Evolutionary conservation across 2,797 vertebrate genomes (phyloP).

Genomic region (Phrynocephalus guinanensis): DNA sequence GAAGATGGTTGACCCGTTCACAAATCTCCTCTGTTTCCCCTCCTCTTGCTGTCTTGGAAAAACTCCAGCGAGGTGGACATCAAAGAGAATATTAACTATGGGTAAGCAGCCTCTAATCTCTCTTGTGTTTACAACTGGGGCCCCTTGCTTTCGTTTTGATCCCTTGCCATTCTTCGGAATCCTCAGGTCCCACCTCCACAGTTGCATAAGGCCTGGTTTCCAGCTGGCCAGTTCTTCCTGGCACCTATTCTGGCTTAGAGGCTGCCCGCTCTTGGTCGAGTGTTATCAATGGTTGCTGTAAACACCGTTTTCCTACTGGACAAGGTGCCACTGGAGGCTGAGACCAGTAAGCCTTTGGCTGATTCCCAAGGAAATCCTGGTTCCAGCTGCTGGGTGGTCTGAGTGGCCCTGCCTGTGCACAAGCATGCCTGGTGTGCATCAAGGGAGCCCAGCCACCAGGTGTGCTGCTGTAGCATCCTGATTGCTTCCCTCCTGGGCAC

Average conservation of each 20-base stretch:
- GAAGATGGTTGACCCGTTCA: constrained; percentile 63
- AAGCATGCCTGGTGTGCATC: neutral
- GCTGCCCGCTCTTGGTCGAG: neutral
- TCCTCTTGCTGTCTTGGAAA: constrained; percentile 56
- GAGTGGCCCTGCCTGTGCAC: no score
- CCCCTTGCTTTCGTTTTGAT: constrained; percentile 45
- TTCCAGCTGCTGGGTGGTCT: neutral
- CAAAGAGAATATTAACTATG: constrained; percentile 85
- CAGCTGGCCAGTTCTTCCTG: neutral
- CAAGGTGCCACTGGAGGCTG: neutral
- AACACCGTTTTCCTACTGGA: neutral
- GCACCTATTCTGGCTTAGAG: neutral
- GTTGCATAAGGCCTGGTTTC: constrained; percentile 3
- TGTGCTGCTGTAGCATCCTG: neutral
- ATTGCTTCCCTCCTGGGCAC: no score
- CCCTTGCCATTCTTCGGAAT: constrained; percentile 52
- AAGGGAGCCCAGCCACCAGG: neutral
- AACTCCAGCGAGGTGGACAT: constrained; percentile 86
- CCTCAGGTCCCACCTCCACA: constrained; percentile 51
- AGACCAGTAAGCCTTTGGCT: neutral
- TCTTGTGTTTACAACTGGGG: constrained; percentile 53
- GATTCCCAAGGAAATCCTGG: no score
- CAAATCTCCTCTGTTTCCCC: constrained; percentile 62
- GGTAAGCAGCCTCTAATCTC: constrained; percentile 79
- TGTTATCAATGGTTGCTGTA: neutral